Percentiles rank a stretch among this genome's conserved stretches.
phyloP scores from a whole-genome alignment of 2,113 vertebrate genomes.

The Rhinolophus ferrumequinum region DNA sequence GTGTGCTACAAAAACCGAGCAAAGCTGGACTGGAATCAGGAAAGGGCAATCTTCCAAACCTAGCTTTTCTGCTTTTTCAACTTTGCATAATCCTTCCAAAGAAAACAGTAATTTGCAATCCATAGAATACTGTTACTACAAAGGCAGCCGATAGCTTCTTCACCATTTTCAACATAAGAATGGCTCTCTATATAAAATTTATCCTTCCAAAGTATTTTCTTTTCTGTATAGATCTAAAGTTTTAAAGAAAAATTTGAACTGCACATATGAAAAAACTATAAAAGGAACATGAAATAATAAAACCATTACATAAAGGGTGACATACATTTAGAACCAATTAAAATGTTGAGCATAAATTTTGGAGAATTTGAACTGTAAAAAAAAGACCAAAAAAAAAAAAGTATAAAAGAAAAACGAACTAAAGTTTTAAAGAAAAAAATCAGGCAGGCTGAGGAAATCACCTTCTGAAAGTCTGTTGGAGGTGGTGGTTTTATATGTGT shows the following conservation, averaged over 20 bases:
- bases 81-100: constrained; percentile 30
- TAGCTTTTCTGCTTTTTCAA: constrained; percentile 6
- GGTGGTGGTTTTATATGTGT: neutral
- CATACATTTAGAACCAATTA: constrained; percentile 65
- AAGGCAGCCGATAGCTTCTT: neutral
- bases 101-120: constrained; percentile 32
- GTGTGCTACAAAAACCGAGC: neutral
- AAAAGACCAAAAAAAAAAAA: neutral
- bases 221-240: neutral
- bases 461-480: neutral
- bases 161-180: neutral
- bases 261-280: constrained; percentile 34
- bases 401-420: neutral
- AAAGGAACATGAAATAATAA: constrained; percentile 63
- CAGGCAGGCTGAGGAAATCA: neutral
- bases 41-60: constrained; percentile 23
- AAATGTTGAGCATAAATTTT: constrained; percentile 58
- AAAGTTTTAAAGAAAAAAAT: neutral
- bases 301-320: constrained; percentile 63
- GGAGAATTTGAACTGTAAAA: constrained; percentile 76
- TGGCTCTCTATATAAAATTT: neutral
- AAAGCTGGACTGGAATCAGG: constrained; percentile 39
- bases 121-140: neutral
- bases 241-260: neutral
- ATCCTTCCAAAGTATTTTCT: neutral